Base-by-base conservation (phyloP, 2,888 invertebrate species). In the Dolichopus griseipennis region DNA sequence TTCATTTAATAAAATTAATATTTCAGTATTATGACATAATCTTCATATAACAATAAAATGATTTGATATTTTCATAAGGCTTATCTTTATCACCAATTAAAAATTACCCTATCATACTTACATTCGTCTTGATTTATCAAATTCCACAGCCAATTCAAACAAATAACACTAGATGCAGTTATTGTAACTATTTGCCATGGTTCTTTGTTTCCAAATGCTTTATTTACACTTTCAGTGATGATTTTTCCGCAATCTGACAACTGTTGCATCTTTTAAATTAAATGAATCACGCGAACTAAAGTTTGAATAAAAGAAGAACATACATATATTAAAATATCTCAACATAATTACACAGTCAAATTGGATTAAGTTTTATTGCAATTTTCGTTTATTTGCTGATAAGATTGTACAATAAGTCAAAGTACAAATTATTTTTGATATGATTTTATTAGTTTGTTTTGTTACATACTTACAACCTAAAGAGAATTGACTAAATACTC, bases 121-220 rank as follows among this genome's bases (percentile, higher is more conserved):
- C 90, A 84, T 79, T 90, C 90, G 78, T 86, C 85, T 72, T 88
- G 87, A 80, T 85, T 87, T 69, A 91, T 78, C 69, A 91, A 85
- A 73, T 88, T 88, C 82, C 89, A 90, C 2, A 90, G 78, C 90
- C 91, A 92, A 15, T 91, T 85, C 12, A 87, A 75, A 0, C 88
- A 83, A 1, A 93, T 81, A 2, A 93, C 87, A 0, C 90, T 86
- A 1, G 89, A 86, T 12, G 91, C 87, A 2, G 93, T 92, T 73
- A 91, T 86, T 0, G 90, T 85, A 1, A 88, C 89, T 70, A 93
- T 88, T 82, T 92, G 89, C 92, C 92, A 93, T 75, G 93, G 90
- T 80, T 93, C 92, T 76, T 85, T 86, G 69, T 86, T 86, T 64
- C 83, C 85, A 74, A 91, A 88, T 52, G 85, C 75, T 69, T 82